Evolutionary conservation across 1,140 invertebrate species (phyloP).

Genomic region (Cotesia chilonis): DNA sequence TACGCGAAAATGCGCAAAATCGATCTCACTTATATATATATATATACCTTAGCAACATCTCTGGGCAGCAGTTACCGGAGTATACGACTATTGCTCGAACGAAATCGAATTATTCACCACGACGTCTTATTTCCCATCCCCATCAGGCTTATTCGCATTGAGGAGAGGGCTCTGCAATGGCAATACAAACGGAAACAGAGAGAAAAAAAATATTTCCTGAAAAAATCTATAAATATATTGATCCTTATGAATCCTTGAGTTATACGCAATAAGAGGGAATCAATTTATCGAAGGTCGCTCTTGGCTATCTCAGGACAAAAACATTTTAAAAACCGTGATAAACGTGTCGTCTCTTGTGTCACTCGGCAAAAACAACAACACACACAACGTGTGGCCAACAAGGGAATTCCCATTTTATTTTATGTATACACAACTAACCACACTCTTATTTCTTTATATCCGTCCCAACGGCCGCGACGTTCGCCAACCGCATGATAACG

Average conservation of each 20-base stretch:
- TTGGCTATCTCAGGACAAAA: neutral
- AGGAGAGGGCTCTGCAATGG: neutral
- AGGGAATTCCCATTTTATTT: neutral
- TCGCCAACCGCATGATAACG: too few relatives aligned
- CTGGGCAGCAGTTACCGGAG: neutral
- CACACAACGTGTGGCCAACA: constrained; percentile 9
- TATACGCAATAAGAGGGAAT: constrained; percentile 10
- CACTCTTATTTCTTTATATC: constrained; percentile 1
- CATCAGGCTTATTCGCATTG: constrained; percentile 9
- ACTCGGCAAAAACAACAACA: constrained; percentile 13
- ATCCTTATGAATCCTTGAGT: too few relatives aligned
- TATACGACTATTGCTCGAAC: constrained; percentile 16
- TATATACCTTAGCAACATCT: constrained; percentile 29
- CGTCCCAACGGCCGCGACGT: too few relatives aligned
- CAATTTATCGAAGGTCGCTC: constrained; percentile 19
- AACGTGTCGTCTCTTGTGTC: constrained; percentile 7
- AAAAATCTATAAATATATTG: neutral
- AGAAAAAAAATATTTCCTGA: constrained; percentile 3
- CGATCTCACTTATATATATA: constrained; percentile 23
- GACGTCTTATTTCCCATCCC: constrained; percentile 37
- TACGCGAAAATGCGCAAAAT: constrained; percentile 38
- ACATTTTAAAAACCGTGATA: constrained; percentile 8
- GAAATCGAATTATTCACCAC: constrained; percentile 35
- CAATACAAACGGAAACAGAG: constrained; percentile 16
- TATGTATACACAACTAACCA: constrained; percentile 7